phyloP scores from a whole-genome alignment of 2,113 vertebrate genomes.

The Gulo gulo region DNA sequence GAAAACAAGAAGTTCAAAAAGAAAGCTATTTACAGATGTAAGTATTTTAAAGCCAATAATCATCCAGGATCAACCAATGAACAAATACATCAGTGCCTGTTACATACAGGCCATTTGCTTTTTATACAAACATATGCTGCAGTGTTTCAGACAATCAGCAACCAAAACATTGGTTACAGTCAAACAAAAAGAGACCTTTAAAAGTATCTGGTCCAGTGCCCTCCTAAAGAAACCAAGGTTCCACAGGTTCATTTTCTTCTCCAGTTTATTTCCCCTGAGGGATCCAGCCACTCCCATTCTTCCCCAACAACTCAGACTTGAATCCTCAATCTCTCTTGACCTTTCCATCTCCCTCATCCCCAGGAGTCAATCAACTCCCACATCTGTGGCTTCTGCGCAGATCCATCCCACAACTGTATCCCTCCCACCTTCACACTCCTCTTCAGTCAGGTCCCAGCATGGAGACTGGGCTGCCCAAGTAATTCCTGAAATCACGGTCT shows the following conservation, averaged over 20 bases:
- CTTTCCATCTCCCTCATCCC: not conserved
- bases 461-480: not conserved
- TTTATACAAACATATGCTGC: not conserved
- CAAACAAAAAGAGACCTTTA: not conserved
- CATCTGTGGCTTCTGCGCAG: not conserved
- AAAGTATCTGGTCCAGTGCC: not conserved
- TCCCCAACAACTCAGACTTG: not conserved
- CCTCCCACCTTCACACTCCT: not conserved
- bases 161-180: not conserved
- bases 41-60: not conserved
- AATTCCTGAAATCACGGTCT: not conserved
- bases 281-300: not conserved
- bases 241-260: not conserved
- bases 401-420: not conserved
- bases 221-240: not conserved
- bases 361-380: not conserved
- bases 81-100: not conserved
- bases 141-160: conserved; percentile 7
- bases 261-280: too few species aligned
- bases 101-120: not conserved
- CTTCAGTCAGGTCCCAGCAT: not conserved
- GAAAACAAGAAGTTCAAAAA: not conserved
- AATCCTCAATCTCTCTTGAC: not conserved
- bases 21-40: not conserved
- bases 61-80: not conserved